phyloP scores from a whole-genome alignment of 2,797 vertebrate genomes.

The Pseudopleuronectes americanus region DNA sequence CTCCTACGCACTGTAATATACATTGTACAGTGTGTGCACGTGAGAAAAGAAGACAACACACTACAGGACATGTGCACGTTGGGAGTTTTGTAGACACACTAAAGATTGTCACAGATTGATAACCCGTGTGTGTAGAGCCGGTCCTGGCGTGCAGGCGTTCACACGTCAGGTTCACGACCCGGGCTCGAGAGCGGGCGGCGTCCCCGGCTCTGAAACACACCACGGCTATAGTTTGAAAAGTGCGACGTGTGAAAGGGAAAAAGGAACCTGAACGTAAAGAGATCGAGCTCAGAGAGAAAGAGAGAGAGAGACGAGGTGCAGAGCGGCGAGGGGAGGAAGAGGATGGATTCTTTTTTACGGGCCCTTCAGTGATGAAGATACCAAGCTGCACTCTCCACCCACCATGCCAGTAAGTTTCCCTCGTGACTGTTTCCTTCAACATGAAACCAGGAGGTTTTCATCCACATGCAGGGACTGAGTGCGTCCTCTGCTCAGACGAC shows the following conservation, averaged over 20 bases:
- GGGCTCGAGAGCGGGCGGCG: slow-evolving; percentile 13
- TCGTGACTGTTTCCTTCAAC: slow-evolving; percentile 27
- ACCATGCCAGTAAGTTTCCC: slow-evolving; percentile 59
- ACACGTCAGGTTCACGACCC: slow-evolving; percentile 38
- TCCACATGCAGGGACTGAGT: background rate
- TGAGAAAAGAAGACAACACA: slow-evolving; percentile 17
- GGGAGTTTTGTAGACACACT: slow-evolving; percentile 33
- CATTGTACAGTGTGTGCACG: slow-evolving; percentile 23
- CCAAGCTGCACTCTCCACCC: slow-evolving; percentile 25
- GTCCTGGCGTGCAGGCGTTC: slow-evolving; percentile 37
- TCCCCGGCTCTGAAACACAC: background rate
- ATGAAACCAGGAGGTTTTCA: background rate
- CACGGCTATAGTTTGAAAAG: slow-evolving; percentile 7
- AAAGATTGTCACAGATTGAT: slow-evolving; percentile 1
- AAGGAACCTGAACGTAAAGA: slow-evolving; percentile 29
- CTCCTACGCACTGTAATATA: slow-evolving; percentile 48
- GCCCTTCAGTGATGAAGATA: background rate
- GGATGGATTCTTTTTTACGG: background rate
- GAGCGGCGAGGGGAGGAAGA: background rate
- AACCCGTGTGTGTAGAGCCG: no score
- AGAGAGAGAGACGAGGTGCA: background rate
- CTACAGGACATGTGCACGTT: slow-evolving; percentile 26
- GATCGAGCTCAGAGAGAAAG: slow-evolving; percentile 12
- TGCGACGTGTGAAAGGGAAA: slow-evolving; percentile 62
- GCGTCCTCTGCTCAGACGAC: background rate